Base-by-base conservation (phyloP, 1,140 invertebrate genomes). In the Polypedilum vanderplanki region DNA sequence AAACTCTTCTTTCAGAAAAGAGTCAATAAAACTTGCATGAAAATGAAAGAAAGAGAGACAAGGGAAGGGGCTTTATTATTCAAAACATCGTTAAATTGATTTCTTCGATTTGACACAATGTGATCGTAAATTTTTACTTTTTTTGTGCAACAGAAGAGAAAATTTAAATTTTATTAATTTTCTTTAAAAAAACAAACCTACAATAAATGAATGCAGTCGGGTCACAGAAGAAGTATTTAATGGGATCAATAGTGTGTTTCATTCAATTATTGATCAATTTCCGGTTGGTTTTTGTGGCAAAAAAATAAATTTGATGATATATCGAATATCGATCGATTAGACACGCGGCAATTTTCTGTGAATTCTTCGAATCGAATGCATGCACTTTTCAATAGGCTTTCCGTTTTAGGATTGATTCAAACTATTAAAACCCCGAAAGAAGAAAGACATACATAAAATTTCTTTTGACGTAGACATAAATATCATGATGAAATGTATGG, bases 211-310 rank as follows among this genome's bases (percentile, higher is more conserved):
- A 57, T n/a, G 46, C 12, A 57, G 46, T n/a, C 12, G 46, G n/a
- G 12, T 46, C 15, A 46, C 8, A 46, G 41, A 46, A 46, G 15
- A 46, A 8, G 12, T 4, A 57, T 57, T 57, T 57, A 57, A 57
- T 57, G 46, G 46, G 46, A 57, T 57, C 46, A 57, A 15, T 57
- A 15, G 12, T 57, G 12, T 18, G 65, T 5, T 70, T 22, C 65
- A 22, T 18, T 70, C 20, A 70, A 70, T 70, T 70, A 70, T 70
- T 70, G 65, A 70, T 70, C 65, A 70, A 70, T 70, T 70, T 70
- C 65, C 65, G 65, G 65, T 70, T 9, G 46, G 46, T 57, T 57
- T 57, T 57, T 57, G 46, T 57, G 46, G 46, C 46, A 57, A 57
- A 57, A 57, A 57, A 57, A n/a, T n/a, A 57, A 46, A 46, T 46